Evolutionary conservation across 2,888 invertebrate species (phyloP), one percentile per base, ranked within the genome.

Genomic region (Hecatera dysodea): DNA sequence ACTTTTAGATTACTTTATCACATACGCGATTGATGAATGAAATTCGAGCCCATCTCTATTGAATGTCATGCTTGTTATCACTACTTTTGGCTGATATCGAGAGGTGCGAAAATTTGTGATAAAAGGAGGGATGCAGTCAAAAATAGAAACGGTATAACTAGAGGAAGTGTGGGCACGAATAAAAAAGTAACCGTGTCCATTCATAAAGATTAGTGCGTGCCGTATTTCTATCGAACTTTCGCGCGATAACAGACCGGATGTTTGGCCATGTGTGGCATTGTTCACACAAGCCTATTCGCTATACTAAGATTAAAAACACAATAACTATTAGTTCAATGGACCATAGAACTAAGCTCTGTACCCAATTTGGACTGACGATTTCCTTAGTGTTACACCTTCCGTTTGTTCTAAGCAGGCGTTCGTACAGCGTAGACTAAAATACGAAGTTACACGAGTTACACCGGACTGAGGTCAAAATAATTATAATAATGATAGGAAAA

Each of bases 231-330:
- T 91, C 87, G 86, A 90, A 93, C 88, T 91, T 90, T 91, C 89
- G 82, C 85, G 86, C 91, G 94, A 95, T 94, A 94, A 92, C 91
- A 80, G 80, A 84, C 93, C 95, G 95, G 94, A 95, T 94, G 94
- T 94, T 94, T 94, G 90, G 87, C 88, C 89, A 90, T 90, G 90
- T 91, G 92, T 91, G 89, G 91, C 89, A 94, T 94, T 94, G 94
- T 94, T 92, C 90, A 79, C 83, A 88, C 77, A 83, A 76, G 80
- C 85, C 84, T 86, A 89, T 88, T 88, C 85, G 89, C 84, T 80
- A 71, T 81, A 83, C 80, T 75, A 73, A 83, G 78, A 80, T 81
- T 86, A 75, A 83, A 79, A 80, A 77, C 63, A 82, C 80, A 80
- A 85, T 85, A 81, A 85, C 69, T 81, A 83, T 78, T 80, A 76